Base-by-base conservation (phyloP, 2,888 invertebrate species). In the Caenorhabditis uteleia region DNA sequence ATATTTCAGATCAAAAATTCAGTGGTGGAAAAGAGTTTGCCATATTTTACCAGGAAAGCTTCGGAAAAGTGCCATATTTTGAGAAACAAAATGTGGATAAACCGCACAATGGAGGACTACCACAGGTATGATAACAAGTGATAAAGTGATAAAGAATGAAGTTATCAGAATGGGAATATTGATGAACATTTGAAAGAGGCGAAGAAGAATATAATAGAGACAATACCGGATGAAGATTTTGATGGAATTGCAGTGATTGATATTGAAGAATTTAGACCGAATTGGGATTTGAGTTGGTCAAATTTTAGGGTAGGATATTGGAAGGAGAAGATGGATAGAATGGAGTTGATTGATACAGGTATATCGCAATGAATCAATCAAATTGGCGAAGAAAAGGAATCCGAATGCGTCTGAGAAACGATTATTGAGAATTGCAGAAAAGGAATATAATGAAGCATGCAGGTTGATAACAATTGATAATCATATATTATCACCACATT, bases 211-310 rank as follows among this genome's bases (percentile, higher is more conserved):
- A 66, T 66, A 34, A 42, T 44, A 2, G 40, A 49, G 14, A 66
- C 49, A 0, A 74, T 74, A 23, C 74, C 74, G 0, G 54, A 70
- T 34, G 58, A 58, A 31, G 29, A 60, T 26, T 74, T 68, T 43
- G 43, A 46, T 26, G 74, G 74, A 18, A 61, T 69, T 14, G 74
- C 68, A 4, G 61, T 74, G 8, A 36, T 74, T 27, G 74, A 74
- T 46, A 61, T 74, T 26, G 71, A 74, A 44, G 71, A 74, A 36
- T 74, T 70, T 49, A 50, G 74, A 10, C 71, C 70, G 8, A 49
- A 57, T 46, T 71, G 59, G 49, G 53, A 64, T 29, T 48, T 71
- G 25, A 70, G 68, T 48, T 74, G 74, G 74, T 69, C 68, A 26
- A 16, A n/a, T 2, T 69, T 65, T 38, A 36, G n/a, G 49, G 66